Base-by-base conservation (phyloP, 2,113 vertebrate genomes). In the Daubentonia madagascariensis region DNA sequence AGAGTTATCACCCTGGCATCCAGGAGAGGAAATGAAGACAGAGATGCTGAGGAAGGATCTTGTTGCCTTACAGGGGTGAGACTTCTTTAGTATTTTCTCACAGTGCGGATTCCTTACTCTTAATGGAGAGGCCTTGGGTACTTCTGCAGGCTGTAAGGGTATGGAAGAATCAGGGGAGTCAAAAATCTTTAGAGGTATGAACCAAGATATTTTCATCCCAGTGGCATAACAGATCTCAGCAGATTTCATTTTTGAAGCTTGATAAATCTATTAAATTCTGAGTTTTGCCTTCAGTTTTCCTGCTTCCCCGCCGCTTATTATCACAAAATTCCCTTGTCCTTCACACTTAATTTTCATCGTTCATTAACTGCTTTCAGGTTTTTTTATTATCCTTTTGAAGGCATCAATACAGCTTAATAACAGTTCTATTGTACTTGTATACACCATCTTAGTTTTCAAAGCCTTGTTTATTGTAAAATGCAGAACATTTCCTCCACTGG, bases 301-400 rank as follows among this genome's bases (percentile, higher is more conserved):
- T 65, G 35, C 7, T 80, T 28, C 48, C 25, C 17, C 7, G 20
- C 48, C 94, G 37, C 14, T 88, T 92, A 28, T 57, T 52, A 72
- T 59, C 54, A 67, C 45, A 79, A 79, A 8, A 8, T 59, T 22
- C 12, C 9, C 59, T 16, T 80, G 22, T 40, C 10, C 28, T 94
- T 73, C 28, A 85, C 25, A 73, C 17, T 72, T 92, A 96, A 92
- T 94, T 94, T 84, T 43, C 45, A 79, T 67, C 89, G 76, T 73
- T 79, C 65, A 70, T 94, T 94, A 91, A 67, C 65, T 91, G 22
- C 3, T 6, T 50, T 88, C 30, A 70, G 12, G 11, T 37, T 83
- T 95, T 95, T 83, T 78, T 57, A 52, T 73, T 91, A 88, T 92
- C 17, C 63, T 25, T 78, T 57, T 35, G 30, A 85, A 9, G 13